These are phyloP conservation scores for Myiotriccus ornatus DNA, from an alignment of 2,797 vertebrate species.

Conservation along the genomic window DNA sequence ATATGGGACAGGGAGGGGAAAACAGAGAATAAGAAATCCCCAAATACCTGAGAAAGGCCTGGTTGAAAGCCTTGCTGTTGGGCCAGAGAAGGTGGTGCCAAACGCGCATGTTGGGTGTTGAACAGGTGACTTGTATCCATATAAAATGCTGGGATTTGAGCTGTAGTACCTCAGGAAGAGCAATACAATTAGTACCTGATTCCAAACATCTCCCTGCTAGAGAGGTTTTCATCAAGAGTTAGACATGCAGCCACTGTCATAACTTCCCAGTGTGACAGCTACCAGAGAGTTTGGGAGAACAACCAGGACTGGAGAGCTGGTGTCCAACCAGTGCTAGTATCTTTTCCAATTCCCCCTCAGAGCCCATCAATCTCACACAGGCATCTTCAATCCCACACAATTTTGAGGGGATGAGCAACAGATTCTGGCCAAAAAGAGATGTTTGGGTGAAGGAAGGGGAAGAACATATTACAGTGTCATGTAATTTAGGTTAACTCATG, in stretches of 20 bases:
- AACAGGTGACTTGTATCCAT: conserved; percentile 99
- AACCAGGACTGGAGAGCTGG: neutral
- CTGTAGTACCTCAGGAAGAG: conserved; percentile 79
- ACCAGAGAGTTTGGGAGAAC: neutral
- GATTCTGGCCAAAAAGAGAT: neutral
- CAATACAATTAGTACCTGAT: neutral
- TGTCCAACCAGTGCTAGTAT: neutral
- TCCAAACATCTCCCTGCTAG: neutral
- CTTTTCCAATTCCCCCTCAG: neutral
- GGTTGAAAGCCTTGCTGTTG: conserved; percentile 97
- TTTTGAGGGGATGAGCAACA: neutral
- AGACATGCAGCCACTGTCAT: neutral
- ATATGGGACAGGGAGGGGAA: accelerated
- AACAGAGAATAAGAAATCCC: neutral
- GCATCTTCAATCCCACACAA: neutral
- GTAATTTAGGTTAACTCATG: neutral
- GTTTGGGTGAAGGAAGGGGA: neutral
- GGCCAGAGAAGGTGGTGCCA: conserved; percentile 91
- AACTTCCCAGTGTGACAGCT: neutral
- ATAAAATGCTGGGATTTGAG: conserved; percentile 97
- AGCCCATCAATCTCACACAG: neutral
- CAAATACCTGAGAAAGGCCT: conserved; percentile 93
- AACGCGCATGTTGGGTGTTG: conserved; percentile 91
- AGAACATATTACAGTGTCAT: neutral
- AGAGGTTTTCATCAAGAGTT: neutral